Base-by-base conservation (phyloP, 2,113 vertebrate species). In the Theropithecus gelada region DNA sequence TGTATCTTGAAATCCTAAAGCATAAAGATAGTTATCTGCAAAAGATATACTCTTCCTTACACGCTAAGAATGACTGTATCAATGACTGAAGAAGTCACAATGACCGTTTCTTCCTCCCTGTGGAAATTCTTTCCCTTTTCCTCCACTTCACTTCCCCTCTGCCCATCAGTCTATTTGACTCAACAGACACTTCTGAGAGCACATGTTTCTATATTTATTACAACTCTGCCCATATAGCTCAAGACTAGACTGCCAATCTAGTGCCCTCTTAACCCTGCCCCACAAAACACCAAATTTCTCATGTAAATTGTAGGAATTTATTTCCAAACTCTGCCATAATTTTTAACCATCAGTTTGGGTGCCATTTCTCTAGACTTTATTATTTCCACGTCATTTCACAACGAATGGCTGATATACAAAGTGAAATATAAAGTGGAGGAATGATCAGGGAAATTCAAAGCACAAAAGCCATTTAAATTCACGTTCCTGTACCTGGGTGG, bases 21-120 rank as follows among this genome's bases (percentile, higher is more conserved):
- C 1, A 2, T 3, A 20, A 30, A 32, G 9, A 6, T 18, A 38
- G 6, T 20, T 35, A 40, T 3, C 0, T n/a, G 30, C n/a, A 50
- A 11, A 52, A 50, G 40, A 55, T 20, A 30, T 17, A 2, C 32
- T n/a, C 8, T 32, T 32, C 27, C 23, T n/a, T 6, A 8, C 35
- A 38, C 0, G 0, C 66, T 23, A 16, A 70, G 83, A 10, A 12
- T 10, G n/a, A 40, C 45, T 6, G 0, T 4, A 2, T 6, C 7
- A 6, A 6, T 9, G 4, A 55, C 38, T 5, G 23, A 14, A 23
- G 22, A 2, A 27, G 18, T n/a, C 16, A 0, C 6, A 0, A 1
- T 0, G 8, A 20, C 11, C 2, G 0, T 22, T 8, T 16, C 88
- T 22, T 3, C 80, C 6, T 11, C 20, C 70, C 35, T 0, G 0